phyloP scores from a whole-genome alignment of 1,140 invertebrate genomes.

The Bombus huntii region DNA sequence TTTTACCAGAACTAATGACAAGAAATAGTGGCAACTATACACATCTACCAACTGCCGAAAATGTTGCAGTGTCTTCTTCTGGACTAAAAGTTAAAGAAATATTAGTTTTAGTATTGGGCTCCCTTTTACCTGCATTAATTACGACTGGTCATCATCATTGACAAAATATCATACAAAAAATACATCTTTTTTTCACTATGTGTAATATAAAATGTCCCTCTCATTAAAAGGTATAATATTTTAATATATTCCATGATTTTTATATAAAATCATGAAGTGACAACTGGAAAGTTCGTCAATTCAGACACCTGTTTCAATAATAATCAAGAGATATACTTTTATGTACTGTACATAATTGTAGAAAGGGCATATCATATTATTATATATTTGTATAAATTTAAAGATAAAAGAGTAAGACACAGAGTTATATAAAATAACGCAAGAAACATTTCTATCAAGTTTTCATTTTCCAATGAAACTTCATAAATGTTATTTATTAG shows the following conservation, averaged over 20 bases:
- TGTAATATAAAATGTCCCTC: constrained; percentile 33
- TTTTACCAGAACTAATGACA: constrained; percentile 94
- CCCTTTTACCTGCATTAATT: constrained; percentile 92
- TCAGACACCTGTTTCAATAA: constrained; percentile 4
- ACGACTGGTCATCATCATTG: constrained; percentile 96
- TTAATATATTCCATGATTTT: constrained; percentile 35
- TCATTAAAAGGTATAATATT: constrained; percentile 39
- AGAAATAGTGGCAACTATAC: constrained; percentile 81
- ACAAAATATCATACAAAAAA: constrained; percentile 52
- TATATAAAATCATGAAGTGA: neutral
- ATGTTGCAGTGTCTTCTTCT: constrained; percentile 82
- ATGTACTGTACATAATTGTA: constrained; percentile 50
- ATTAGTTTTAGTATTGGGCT: constrained; percentile 91
- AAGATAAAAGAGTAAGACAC: neutral
- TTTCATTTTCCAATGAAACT: constrained; percentile 7
- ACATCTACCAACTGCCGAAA: constrained; percentile 82
- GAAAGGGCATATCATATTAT: constrained; percentile 41
- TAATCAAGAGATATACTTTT: constrained; percentile 22
- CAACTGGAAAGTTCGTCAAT: constrained; percentile 2
- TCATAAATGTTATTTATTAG: constrained; percentile 10
- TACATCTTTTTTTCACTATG: constrained; percentile 11
- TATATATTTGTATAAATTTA: constrained; percentile 46
- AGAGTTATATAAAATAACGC: constrained; percentile 3
- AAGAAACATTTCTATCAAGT: constrained; percentile 1
- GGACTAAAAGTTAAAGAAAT: constrained; percentile 91